These are phyloP conservation scores for Molorchus minor DNA, from an alignment of 2,888 invertebrate species.

Conservation along the genomic window DNA sequence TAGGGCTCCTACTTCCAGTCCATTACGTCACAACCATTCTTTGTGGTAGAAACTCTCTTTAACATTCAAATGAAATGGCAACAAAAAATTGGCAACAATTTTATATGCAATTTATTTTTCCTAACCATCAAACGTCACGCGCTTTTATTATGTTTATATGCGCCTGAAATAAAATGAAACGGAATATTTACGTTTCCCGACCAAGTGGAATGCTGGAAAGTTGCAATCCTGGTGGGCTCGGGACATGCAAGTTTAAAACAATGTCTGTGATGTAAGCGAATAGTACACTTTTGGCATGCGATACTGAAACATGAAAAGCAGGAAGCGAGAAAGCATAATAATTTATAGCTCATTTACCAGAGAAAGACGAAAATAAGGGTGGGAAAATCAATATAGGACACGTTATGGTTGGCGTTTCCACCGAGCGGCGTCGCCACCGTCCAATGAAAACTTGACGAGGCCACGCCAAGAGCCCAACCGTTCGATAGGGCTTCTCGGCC, in stretches of 20 bases:
- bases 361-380: constrained; percentile 58
- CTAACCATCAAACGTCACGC: too few relatives aligned
- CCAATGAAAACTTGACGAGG: constrained; percentile 39
- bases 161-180: too few relatives aligned
- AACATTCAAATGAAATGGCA: too few relatives aligned
- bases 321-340: constrained; percentile 54
- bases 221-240: background rate
- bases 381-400: constrained; percentile 58
- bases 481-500: constrained; percentile 10
- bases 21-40: too few relatives aligned
- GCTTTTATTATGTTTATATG: too few relatives aligned
- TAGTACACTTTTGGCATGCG: constrained; percentile 35
- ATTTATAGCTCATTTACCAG: constrained; percentile 59
- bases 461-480: constrained; percentile 45
- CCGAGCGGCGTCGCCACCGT: constrained; percentile 51
- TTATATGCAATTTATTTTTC: too few relatives aligned
- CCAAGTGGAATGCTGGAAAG: background rate
- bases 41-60: too few relatives aligned
- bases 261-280: constrained; percentile 25
- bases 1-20: too few relatives aligned
- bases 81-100: too few relatives aligned
- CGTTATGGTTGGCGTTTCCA: constrained; percentile 28
- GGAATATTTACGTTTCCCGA: too few relatives aligned
- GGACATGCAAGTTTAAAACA: constrained; percentile 13
- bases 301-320: constrained; percentile 30